Evolutionary conservation across 2,113 vertebrate species (phyloP).

Genomic region (Sclerurus mexicanus): DNA sequence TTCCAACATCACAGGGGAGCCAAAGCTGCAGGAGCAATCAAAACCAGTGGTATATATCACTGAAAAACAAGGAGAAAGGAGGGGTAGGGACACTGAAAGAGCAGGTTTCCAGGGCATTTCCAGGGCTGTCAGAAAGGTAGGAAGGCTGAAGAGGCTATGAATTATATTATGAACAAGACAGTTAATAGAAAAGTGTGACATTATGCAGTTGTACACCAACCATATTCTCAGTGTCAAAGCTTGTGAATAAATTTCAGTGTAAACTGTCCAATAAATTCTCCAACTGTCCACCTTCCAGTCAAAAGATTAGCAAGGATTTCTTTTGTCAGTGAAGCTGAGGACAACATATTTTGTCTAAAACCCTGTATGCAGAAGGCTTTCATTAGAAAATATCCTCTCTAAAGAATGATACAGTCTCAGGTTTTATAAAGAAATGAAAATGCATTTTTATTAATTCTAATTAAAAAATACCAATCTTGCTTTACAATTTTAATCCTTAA

Average conservation of each 20-base stretch:
- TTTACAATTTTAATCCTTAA: neutral
- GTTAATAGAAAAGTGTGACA: neutral
- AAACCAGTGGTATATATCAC: neutral
- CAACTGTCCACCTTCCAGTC: neutral
- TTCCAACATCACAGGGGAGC: neutral
- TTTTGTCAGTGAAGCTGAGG: neutral
- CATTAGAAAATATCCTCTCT: neutral
- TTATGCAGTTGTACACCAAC: neutral
- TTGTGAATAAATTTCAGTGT: neutral
- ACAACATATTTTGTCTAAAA: neutral
- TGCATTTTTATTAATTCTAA: neutral
- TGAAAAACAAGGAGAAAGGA: neutral
- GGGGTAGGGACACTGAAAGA: neutral
- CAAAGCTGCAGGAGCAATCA: neutral
- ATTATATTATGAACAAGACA: neutral
- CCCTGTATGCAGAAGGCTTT: neutral
- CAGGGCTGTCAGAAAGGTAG: neutral
- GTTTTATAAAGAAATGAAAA: neutral
- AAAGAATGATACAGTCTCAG: neutral
- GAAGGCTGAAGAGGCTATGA: neutral
- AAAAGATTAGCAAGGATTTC: neutral
- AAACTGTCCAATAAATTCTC: neutral
- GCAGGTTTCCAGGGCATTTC: neutral
- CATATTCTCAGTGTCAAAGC: neutral
- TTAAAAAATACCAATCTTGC: neutral